Percentiles rank a stretch among this genome's conserved stretches.
phyloP scores from a whole-genome alignment of 2,113 vertebrate genomes.

The Enhydra lutris region DNA sequence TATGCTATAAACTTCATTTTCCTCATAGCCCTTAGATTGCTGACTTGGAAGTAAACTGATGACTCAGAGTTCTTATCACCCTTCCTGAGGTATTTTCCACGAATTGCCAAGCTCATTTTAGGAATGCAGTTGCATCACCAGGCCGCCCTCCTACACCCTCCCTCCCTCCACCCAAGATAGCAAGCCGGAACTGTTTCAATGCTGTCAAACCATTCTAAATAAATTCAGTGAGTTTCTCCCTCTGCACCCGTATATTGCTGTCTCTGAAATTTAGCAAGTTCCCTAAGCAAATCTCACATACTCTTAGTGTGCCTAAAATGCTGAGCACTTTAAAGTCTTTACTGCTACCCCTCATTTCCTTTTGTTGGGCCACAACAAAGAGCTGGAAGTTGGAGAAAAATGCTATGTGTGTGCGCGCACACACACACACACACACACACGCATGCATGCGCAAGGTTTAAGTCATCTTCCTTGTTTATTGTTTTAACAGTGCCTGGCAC shows the following conservation, averaged over 20 bases:
- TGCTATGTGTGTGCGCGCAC: neutral
- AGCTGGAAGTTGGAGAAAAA: neutral
- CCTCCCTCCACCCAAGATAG: neutral
- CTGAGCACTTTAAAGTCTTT: neutral
- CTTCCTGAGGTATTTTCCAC: neutral
- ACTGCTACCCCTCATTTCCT: neutral
- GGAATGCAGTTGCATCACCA: neutral
- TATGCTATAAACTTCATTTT: conserved; percentile 29
- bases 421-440: neutral
- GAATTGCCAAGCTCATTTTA: conserved; percentile 14
- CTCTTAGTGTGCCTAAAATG: neutral
- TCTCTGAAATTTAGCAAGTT: neutral
- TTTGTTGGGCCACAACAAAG: neutral
- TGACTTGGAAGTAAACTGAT: neutral
- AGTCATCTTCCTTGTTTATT: neutral
- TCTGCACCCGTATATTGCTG: neutral
- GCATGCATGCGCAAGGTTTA: neutral
- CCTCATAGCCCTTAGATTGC: conserved; percentile 2
- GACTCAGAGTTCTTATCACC: conserved; percentile 36
- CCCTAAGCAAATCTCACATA: neutral
- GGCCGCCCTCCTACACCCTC: too few relatives aligned
- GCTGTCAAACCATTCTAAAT: neutral
- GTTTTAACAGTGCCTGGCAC: neutral
- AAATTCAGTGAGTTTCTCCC: neutral
- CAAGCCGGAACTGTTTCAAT: neutral